Percentiles rank a stretch among this genome's conserved stretches.
phyloP scores from a whole-genome alignment of 2,888 invertebrate species.

The Andrena bucephala region DNA sequence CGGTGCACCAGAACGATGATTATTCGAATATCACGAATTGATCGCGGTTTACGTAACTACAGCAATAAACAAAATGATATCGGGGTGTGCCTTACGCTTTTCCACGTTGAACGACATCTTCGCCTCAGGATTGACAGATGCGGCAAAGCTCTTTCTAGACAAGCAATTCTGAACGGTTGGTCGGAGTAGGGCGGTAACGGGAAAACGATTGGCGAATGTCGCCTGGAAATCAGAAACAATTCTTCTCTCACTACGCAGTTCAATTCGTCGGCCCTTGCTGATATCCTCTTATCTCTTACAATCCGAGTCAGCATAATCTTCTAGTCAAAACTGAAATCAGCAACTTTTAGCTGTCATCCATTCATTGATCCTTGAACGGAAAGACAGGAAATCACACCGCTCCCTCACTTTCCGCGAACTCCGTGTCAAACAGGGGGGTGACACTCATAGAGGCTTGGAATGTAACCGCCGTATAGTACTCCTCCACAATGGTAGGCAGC shows the following conservation, averaged over 20 bases:
- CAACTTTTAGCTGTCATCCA: slow-evolving; percentile 39
- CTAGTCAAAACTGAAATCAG: slow-evolving; percentile 11
- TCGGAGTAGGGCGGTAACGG: slow-evolving; percentile 15
- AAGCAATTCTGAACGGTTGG: slow-evolving; percentile 26
- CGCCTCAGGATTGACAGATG: slow-evolving; percentile 21
- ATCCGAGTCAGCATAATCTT: slow-evolving; percentile 60
- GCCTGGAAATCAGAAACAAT: slow-evolving; percentile 67
- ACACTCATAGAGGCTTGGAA: too few relatives aligned
- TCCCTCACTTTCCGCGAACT: neutral
- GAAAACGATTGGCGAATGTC: slow-evolving; percentile 39
- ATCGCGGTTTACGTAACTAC: slow-evolving; percentile 55
- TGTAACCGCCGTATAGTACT: too few relatives aligned
- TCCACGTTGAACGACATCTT: slow-evolving; percentile 75
- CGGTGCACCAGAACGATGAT: neutral
- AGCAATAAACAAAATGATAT: slow-evolving; percentile 55
- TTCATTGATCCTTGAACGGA: neutral
- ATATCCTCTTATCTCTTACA: slow-evolving; percentile 58
- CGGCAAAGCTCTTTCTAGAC: slow-evolving; percentile 13
- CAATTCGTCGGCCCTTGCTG: slow-evolving; percentile 7
- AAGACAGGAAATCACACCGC: neutral
- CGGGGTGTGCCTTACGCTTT: slow-evolving; percentile 72
- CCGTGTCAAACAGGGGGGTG: too few relatives aligned
- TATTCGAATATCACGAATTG: neutral
- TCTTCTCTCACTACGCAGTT: slow-evolving; percentile 45
- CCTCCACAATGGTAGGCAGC: too few relatives aligned